A percentile compares a stretch with the other conserved stretches of the same genome.
Conservation (phyloP, 2,113 vertebrate genomes). For the Plestiodon gilberti region DNA sequence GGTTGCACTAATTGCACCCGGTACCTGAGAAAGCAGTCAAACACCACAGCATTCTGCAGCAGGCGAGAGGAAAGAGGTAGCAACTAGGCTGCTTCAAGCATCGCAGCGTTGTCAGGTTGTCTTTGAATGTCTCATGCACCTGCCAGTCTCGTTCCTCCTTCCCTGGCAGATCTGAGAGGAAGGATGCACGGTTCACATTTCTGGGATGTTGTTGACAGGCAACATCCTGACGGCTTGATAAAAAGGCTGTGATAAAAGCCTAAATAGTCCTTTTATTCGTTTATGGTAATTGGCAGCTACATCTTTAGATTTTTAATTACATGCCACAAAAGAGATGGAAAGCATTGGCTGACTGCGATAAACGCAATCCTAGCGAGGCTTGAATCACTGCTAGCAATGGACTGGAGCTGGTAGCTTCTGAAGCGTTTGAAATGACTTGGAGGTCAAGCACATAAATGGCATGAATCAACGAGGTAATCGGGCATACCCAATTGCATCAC, state of each 20-base stretch:
- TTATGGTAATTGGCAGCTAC: neutral
- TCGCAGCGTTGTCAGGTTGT: neutral
- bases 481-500: no score
- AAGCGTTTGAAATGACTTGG: neutral
- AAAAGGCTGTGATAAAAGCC: neutral
- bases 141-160: conserved; percentile 38
- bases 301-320: neutral
- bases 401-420: no score
- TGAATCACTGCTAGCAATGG: neutral
- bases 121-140: neutral
- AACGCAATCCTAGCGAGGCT: neutral
- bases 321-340: conserved; percentile 2
- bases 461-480: no score
- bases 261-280: neutral
- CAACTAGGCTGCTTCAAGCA: neutral
- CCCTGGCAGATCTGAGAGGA: neutral
- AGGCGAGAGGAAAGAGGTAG: neutral
- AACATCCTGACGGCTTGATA: conserved; percentile 36
- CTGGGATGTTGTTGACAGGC: conserved; percentile 35
- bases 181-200: conserved; percentile 14
- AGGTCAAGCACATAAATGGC: no score
- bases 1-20: neutral
- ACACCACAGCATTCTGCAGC: neutral
- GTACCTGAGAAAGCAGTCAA: neutral
- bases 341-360: neutral